Base-by-base conservation (phyloP, 2,888 invertebrate genomes). In the Andrena haemorrhoa region DNA sequence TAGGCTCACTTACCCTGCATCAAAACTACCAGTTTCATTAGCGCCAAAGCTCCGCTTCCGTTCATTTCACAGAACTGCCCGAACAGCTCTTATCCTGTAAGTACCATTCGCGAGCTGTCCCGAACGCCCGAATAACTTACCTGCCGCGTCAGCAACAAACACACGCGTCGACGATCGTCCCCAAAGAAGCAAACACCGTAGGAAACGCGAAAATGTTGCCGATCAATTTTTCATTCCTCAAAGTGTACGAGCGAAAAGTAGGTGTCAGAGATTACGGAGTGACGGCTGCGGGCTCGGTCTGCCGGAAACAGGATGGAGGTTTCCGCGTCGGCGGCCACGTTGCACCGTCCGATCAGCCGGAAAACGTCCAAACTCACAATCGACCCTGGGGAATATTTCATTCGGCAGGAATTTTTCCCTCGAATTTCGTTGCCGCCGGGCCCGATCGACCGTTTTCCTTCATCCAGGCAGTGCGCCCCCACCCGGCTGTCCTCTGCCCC, bases 311-410 rank as follows among this genome's bases (percentile, higher is more conserved):
- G 90, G 88, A 89, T 89, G 85, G 86, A 89, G 87, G 86, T 91
- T 92, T 92, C 88, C 91, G 86, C 90, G 85, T 89, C 89, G 84
- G 76, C 83, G 91, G 88, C 86, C 89, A 85, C 89, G 83, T 84
- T 88, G 90, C 90, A 90, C 87, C 88, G 90, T 76, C 90, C 90
- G 90, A 93, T 92, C 92, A 92, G 86, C 90, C 91, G 91, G 88
- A 91, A 93, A 93, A 91, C 89, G 91, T 92, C 89, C 90, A 89
- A 90, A 91, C 90, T 91, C 91, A 86, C 91, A 88, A 87, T 91
- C 89, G 87, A 80, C 88, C 88, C 82, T 74, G 85, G 89, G 90
- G 88, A 92, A 91, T 92, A 92, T 92, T 92, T 91, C 90, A 91
- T 91, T 92, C 85, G 83, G 77, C 83, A 77, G 88, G 85, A 89